Base-by-base conservation (phyloP, 1,140 invertebrate genomes). In the Danaus melanippus region DNA sequence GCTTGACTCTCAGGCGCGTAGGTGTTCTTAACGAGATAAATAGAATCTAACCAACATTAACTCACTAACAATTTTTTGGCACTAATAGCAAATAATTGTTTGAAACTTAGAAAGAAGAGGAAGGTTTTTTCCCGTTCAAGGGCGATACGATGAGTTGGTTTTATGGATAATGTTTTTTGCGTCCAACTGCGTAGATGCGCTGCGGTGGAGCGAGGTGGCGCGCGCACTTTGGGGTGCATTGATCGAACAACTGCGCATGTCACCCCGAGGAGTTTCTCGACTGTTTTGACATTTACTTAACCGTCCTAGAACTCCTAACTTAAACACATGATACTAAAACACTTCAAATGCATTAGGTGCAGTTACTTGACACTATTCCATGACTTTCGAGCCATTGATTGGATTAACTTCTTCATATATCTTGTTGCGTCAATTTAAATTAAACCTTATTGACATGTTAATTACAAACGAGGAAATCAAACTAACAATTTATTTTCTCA, bases 231-330 rank as follows among this genome's bases (percentile, higher is more conserved):
- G 66, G 74, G 69, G 77, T 78, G 74, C 80, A 86, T 86, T 79
- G 83, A 86, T 86, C 80, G 81, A 46, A 58, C 59, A 51, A 81
- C 48, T 82, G 80, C 80, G 83, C 83, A 84, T 81, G 83, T 72
- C 60, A 54, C 60, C 60, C 67, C 60, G 62, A 46, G 64, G 59
- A 60, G 62, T 60, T 76, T 74, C 76, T 79, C 69, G 64, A 64
- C 71, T 74, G 58, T 80, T 84, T 84, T 84, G 81, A 80, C 79
- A 74, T 82, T 80, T 82, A 58, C 58, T 57, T 45, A 55, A 55
- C 51, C 60, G 50, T 46, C 55, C 58, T 59, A 63, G 54, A 50
- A 58, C 21, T 32, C 21, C 21, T 5, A 32, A 32, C 0, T 32
- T 32, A 32, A 32, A 58, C 62, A 66, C 54, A 66, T 70, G 64